phyloP scores from a whole-genome alignment of 1,140 invertebrate species.

The Dendroctonus ponderosae region DNA sequence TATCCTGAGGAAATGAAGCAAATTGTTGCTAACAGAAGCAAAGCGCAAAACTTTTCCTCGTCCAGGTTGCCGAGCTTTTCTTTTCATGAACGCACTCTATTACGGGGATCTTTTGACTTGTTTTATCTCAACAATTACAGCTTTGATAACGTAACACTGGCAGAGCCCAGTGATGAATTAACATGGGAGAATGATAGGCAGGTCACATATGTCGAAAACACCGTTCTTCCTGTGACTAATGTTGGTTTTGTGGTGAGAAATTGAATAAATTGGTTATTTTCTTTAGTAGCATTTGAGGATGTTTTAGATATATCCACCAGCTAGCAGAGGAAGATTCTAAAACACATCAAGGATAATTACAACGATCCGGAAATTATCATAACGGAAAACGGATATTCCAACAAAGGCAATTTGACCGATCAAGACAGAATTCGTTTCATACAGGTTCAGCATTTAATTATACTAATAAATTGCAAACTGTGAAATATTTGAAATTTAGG shows the following conservation, averaged over 20 bases:
- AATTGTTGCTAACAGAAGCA: conserved; percentile 57
- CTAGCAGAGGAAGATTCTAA: conserved; percentile 58
- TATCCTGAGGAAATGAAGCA: conserved; percentile 63
- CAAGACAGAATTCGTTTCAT: conserved; percentile 29
- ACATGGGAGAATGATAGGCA: conserved; percentile 16
- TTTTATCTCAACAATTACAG: conserved; percentile 16
- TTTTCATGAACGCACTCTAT: conserved; percentile 56
- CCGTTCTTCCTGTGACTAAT: background rate
- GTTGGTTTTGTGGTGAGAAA: background rate
- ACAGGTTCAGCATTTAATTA: conserved; percentile 8
- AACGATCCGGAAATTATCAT: conserved; percentile 63
- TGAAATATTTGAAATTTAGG: background rate
- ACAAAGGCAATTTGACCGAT: conserved; percentile 39
- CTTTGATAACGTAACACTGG: background rate
- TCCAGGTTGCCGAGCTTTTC: conserved; percentile 53
- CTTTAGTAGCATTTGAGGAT: background rate
- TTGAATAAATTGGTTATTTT: background rate
- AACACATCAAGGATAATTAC: conserved; percentile 63
- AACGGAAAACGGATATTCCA: conserved; percentile 70
- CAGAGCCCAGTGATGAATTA: conserved; percentile 3
- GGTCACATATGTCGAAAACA: background rate
- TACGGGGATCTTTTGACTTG: conserved; percentile 50
- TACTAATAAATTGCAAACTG: background rate
- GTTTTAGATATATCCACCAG: conserved; percentile 37
- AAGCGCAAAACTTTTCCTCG: conserved; percentile 55